These are phyloP conservation scores for Myrmecobius fasciatus DNA, from an alignment of 2,113 vertebrate genomes.

Conservation along the genomic window DNA sequence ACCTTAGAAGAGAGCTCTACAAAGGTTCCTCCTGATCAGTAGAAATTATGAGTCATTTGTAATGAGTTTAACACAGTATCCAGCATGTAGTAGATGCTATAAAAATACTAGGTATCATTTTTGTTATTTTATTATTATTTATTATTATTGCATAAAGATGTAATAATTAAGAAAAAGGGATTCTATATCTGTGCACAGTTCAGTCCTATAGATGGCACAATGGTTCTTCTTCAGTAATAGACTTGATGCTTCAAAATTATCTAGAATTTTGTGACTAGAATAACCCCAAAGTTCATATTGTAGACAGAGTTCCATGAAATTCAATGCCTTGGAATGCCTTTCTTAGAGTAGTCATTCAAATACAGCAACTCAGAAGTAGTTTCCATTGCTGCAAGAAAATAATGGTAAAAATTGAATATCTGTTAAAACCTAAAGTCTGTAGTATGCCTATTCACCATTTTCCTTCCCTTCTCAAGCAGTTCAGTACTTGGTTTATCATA, in stretches of 20 bases:
- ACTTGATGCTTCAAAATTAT: neutral
- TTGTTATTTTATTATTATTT: neutral
- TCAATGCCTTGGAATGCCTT: neutral
- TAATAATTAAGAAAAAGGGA: neutral
- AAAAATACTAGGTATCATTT: neutral
- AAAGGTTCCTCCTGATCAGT: neutral
- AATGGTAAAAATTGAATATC: neutral
- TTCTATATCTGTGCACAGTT: neutral
- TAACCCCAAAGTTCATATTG: neutral
- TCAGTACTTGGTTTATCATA: neutral
- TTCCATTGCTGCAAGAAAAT: neutral
- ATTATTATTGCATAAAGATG: neutral
- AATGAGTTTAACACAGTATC: neutral
- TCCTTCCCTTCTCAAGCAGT: neutral
- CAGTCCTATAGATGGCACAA: neutral
- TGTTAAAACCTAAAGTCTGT: neutral
- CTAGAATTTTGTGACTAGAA: neutral
- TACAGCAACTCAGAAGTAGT: neutral
- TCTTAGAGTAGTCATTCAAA: neutral
- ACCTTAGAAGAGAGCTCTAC: neutral
- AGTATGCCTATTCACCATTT: neutral
- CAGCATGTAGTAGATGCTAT: neutral
- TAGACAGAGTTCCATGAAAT: neutral
- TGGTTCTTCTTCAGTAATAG: neutral
- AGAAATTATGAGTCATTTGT: neutral